phyloP scores from a whole-genome alignment of 2,888 invertebrate genomes.

The Hololepta plana region DNA sequence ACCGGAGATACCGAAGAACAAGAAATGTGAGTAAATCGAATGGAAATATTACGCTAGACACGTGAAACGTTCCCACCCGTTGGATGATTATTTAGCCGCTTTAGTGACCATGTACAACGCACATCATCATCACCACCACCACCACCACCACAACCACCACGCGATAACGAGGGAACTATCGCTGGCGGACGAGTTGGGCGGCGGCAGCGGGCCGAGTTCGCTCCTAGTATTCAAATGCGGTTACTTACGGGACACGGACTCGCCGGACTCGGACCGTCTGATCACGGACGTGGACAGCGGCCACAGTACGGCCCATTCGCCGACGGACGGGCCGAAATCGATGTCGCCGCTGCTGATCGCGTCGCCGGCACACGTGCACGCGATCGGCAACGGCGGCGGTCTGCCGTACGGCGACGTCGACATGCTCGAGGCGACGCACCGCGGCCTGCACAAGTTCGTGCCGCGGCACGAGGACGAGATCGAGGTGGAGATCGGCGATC shows the following conservation, averaged over 20 bases:
- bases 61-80: conserved; percentile 4
- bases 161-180: conserved; percentile 42
- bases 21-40: conserved; percentile 49
- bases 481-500: conserved; percentile 93
- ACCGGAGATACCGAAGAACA: conserved; percentile 79
- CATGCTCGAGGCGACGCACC: conserved; percentile 76
- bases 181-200: conserved; percentile 46
- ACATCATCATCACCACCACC: conserved; percentile 27
- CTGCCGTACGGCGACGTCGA: conserved; percentile 47
- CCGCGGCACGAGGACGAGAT: conserved; percentile 92
- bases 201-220: conserved; percentile 27
- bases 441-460: conserved; percentile 89
- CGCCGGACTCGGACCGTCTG: conserved; percentile 70
- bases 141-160: no score
- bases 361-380: conserved; percentile 29
- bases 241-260: conserved; percentile 62
- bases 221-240: conserved; percentile 55
- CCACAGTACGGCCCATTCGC: conserved; percentile 81
- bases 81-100: conserved; percentile 34
- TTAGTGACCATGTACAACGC: conserved; percentile 37
- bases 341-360: conserved; percentile 45
- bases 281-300: conserved; percentile 74
- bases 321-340: conserved; percentile 69
- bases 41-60: no score
- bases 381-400: conserved; percentile 52